These are phyloP conservation scores for Eriocheir sinensis DNA, from an alignment of 1,140 invertebrate species.

Conservation along the genomic window DNA sequence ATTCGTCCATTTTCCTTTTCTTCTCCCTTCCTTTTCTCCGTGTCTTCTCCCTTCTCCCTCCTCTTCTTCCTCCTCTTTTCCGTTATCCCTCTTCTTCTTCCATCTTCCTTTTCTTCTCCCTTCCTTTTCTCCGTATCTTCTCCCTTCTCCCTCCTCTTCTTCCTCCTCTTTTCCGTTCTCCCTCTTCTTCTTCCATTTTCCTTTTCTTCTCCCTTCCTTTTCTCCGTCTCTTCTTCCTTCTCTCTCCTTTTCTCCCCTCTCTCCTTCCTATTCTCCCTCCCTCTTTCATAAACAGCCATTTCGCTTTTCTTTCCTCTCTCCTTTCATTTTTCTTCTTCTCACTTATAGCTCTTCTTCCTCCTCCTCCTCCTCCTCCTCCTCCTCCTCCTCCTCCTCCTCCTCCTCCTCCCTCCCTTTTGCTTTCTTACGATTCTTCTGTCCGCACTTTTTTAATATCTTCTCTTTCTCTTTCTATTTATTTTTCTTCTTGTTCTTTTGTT, in stretches of 20 bases:
- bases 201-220: too few relatives aligned
- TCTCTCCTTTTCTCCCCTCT: background rate
- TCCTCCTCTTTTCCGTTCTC: background rate
- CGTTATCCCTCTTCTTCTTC: background rate
- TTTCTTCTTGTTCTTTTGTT: background rate
- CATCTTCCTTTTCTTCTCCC: background rate
- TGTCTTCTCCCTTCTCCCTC: background rate
- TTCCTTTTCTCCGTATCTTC: too few relatives aligned
- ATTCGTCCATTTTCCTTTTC: background rate
- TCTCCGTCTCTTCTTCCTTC: background rate
- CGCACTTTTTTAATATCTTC: too few relatives aligned
- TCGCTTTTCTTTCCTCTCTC: background rate
- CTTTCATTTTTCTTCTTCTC: background rate
- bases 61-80: background rate
- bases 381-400: background rate
- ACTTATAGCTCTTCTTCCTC: background rate
- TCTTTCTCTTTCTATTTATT: too few relatives aligned
- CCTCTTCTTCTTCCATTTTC: background rate
- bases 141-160: background rate
- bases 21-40: background rate
- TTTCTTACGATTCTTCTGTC: background rate
- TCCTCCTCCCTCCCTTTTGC: background rate
- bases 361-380: background rate
- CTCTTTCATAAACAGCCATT: background rate
- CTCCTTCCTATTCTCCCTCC: background rate